Evolutionary conservation across 2,797 vertebrate genomes (phyloP), one percentile per base, ranked within the genome.

Genomic region (Poliocrania exsul): DNA sequence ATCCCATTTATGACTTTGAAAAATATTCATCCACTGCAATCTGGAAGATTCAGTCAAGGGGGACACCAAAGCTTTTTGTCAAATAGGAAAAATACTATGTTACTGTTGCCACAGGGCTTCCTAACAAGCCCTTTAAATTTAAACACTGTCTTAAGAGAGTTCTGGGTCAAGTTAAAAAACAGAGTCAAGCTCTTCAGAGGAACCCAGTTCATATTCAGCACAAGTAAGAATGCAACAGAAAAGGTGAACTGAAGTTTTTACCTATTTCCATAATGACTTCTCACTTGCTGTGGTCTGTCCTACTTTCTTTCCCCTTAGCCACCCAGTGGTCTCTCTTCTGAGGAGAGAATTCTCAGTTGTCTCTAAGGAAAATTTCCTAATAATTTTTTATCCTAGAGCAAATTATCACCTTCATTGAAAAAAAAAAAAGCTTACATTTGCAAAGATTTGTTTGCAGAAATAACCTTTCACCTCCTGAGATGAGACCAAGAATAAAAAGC

Each of bases 241-340:
- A 91, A 96, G 82, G 80, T 88, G 85, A 92, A 92, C n/a, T 83
- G 5, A 93, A 96, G 44, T 81, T 94, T 92, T 93, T 81, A 79
- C 74, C 35, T 86, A 40, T 84, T 95, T 95, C 80, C 51, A 75
- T 84, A 95, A 94, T 62, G 80, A 86, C 62, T 95, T 93, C 66
- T 92, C 53, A 58, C 85, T 94, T 78, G 77, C 94, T 95, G 93
- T 72, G 80, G 93, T 75, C 85, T 96, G 95, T 35, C 93, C 94
- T 91, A 94, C 77, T 92, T 95, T 95, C 69, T 62, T 88, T 85
- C n/a, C 77, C 42, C 61, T 83, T 29, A 85, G 64, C 49, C 81
- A 80, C 29, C 13, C 46, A 92, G 60, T 35, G 86, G 61, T 61
- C 35, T 71, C 60, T 92, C 49, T 87, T 94, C 79, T 46, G 46